Evolutionary conservation across 2,797 vertebrate genomes (phyloP).

Genomic region (Anniella stebbinsi): DNA sequence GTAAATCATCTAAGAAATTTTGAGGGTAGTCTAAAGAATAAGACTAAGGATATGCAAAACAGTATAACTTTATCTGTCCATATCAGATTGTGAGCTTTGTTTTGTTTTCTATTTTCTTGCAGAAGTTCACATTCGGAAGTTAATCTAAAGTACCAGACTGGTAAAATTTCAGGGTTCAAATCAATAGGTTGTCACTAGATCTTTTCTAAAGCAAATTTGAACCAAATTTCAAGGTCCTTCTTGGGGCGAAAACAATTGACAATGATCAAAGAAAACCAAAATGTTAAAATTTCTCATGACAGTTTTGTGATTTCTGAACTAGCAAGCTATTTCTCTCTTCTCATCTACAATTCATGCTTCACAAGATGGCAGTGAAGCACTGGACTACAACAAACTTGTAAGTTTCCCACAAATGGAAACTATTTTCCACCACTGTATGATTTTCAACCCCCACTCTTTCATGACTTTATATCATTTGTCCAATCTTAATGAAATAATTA

Average conservation of each 20-base stretch:
- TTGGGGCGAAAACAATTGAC: background rate
- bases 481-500: slow-evolving; percentile 44
- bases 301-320: background rate
- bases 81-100: no score
- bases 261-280: background rate
- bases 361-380: slow-evolving; percentile 3
- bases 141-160: background rate
- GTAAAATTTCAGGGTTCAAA: background rate
- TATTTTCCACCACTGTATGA: background rate
- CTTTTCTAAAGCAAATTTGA: background rate
- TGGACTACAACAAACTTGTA: background rate
- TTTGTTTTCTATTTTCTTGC: no score
- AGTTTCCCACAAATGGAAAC: background rate
- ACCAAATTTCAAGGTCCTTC: background rate
- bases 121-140: no score
- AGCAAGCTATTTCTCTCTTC: background rate
- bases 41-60: no score
- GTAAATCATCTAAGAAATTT: background rate
- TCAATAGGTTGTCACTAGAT: background rate
- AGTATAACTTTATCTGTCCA: no score
- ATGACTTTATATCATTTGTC: slow-evolving; percentile 20
- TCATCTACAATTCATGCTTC: background rate
- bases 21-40: background rate
- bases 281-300: background rate
- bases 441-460: background rate